Conservation (phyloP, 2,797 vertebrate genomes). For the Garrulus glandarius region DNA sequence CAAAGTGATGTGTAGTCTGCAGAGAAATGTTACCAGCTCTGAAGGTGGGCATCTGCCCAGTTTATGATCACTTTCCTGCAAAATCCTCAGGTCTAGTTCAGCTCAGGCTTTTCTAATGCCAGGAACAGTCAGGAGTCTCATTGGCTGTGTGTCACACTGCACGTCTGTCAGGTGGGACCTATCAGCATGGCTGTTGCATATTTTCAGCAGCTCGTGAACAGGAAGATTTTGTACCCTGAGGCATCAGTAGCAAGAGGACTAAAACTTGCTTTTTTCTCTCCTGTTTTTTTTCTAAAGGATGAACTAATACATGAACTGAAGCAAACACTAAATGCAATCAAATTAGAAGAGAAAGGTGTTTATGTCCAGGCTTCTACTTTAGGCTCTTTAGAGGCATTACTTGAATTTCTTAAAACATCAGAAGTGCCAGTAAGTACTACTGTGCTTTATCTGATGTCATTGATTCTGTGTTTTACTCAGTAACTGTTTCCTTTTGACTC, state of each 20-base stretch:
- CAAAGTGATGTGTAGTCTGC: background rate
- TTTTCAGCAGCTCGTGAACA: background rate
- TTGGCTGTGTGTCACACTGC: background rate
- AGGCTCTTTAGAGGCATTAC: slow-evolving; percentile 94
- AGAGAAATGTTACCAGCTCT: background rate
- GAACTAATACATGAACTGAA: slow-evolving; percentile 93
- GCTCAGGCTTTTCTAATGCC: background rate
- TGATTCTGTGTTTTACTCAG: background rate
- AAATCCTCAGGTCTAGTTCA: background rate
- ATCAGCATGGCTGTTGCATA: fast-evolving
- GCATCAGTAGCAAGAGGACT: background rate
- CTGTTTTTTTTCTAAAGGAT: slow-evolving; percentile 76
- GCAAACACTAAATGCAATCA: slow-evolving; percentile 94
- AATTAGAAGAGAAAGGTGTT: slow-evolving; percentile 96
- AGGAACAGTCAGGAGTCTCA: background rate
- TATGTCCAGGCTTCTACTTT: slow-evolving; percentile 97
- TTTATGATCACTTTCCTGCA: background rate
- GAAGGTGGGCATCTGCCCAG: background rate
- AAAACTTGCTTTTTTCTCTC: background rate
- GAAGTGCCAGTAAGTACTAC: slow-evolving; percentile 91
- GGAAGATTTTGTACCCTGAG: background rate
- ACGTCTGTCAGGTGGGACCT: background rate
- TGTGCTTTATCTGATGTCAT: background rate
- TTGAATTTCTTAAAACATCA: slow-evolving; percentile 94
- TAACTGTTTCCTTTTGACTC: background rate